Evolutionary conservation across 2,797 vertebrate genomes (phyloP), one percentile per base, ranked within the genome.

Genomic region (Lateolabrax maculatus): DNA sequence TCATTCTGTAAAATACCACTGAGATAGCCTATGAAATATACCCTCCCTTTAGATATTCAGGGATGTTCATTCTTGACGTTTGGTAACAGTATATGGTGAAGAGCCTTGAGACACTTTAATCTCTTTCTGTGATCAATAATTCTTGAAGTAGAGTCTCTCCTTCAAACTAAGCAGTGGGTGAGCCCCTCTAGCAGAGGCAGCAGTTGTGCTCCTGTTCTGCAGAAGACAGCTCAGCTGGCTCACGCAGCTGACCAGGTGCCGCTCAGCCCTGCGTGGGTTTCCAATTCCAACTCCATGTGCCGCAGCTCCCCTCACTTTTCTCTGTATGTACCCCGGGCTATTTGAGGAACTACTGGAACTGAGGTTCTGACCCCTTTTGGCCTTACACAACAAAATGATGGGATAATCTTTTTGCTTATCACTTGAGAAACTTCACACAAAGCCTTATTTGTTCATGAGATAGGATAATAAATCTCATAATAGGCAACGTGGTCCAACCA

Each of bases 291-390:
- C 60, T 79, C 78, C 71, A 87, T 88, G 87, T 81, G 71, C 77
- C 80, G 46, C 77, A 36, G 80, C 65, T 87, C 66, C 72, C 27
- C 36, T 71, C 49, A 11, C 61, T 63, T 73, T 73, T 53, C 81
- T 56, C 66, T 70, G 57, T 61, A 77, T 84, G 56, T 51, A 61
- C 75, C 15, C 34, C 1, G 39, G 51, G 85, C 88, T 93, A 91
- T 93, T 91, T 93, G 89, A 88, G 83, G 87, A 89, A 79, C 79
- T 73, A 41, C 31, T 53, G 77, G 74, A 80, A 85, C 72, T 70
- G 37, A 56, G 39, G 39, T 62, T 75, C 62, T 61, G 68, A 71
- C 71, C 64, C 55, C 63, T 74, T 65, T 62, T 41, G 70, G 58
- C 23, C 77, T 84, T 48, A 74, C 52, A 48, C 37, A 68, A 56